Conservation (phyloP, 2,797 vertebrate genomes). For the Cossypha heuglini region DNA sequence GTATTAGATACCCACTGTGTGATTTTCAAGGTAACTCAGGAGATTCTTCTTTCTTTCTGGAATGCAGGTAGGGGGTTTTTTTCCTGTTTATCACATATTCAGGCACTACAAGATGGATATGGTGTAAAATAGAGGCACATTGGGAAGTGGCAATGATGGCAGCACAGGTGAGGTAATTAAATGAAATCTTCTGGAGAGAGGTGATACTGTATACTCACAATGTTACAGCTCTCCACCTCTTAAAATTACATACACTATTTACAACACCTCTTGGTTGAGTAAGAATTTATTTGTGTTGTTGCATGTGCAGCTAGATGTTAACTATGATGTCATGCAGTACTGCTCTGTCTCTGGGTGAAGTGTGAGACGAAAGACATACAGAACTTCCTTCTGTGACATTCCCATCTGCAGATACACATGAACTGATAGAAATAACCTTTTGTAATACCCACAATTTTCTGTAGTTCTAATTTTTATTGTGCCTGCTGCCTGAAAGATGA, state of each 20-base stretch:
- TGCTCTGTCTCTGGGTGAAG: background rate
- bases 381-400: slow-evolving; percentile 36
- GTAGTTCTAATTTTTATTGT: slow-evolving; percentile 69
- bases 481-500: slow-evolving; percentile 63
- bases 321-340: background rate
- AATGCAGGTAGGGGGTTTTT: background rate
- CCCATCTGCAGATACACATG: background rate
- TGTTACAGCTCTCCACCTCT: background rate
- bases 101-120: background rate
- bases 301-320: background rate
- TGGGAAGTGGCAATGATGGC: background rate
- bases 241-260: background rate
- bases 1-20: background rate
- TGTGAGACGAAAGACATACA: background rate
- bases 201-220: background rate
- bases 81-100: background rate
- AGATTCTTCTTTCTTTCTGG: background rate
- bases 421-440: slow-evolving; percentile 60
- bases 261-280: background rate
- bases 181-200: background rate
- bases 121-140: background rate
- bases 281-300: background rate
- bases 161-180: background rate
- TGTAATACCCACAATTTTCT: slow-evolving; percentile 52
- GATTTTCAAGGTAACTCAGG: background rate